Evolutionary conservation across 2,797 vertebrate genomes (phyloP).

Genomic region (Oryzias dopingdopingensis): DNA sequence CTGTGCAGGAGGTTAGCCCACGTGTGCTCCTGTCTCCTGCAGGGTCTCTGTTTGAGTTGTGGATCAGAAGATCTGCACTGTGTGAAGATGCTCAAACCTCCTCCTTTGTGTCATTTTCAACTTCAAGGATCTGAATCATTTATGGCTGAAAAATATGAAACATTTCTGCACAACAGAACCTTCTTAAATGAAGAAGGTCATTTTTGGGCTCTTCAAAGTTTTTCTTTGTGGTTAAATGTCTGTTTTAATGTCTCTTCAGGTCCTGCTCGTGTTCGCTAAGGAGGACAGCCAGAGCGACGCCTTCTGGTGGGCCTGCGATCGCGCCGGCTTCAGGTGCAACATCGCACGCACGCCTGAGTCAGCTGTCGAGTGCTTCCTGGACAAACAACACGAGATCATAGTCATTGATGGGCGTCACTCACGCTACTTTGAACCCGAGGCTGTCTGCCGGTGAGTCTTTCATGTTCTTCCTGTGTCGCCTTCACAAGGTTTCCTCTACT

Average conservation of each 20-base stretch:
- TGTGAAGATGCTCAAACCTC: no score
- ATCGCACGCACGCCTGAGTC: conserved; percentile 89
- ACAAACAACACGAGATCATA: conserved; percentile 94
- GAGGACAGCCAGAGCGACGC: conserved; percentile 95
- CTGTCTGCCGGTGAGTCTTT: conserved; percentile 84
- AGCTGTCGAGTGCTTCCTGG: conserved; percentile 90
- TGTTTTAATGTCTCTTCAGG: conserved; percentile 72
- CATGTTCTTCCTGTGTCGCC: background rate
- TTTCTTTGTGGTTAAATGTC: background rate
- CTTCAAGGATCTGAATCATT: no score
- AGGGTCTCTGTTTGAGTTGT: no score
- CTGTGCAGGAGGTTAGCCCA: no score
- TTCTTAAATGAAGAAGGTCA: no score
- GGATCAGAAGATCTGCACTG: no score
- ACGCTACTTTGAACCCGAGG: conserved; percentile 86
- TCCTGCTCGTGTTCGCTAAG: conserved; percentile 92
- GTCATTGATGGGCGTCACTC: conserved; percentile 88
- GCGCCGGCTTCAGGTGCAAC: conserved; percentile 89
- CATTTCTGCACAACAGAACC: no score
- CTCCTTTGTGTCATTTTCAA: no score
- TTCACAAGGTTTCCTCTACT: background rate
- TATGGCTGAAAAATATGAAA: no score
- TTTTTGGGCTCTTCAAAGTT: no score
- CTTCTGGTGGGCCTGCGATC: conserved; percentile 96
- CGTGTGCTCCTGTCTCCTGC: no score